These are phyloP conservation scores for Pimephales promelas DNA, from an alignment of 2,113 vertebrate genomes.

Conservation along the genomic window DNA sequence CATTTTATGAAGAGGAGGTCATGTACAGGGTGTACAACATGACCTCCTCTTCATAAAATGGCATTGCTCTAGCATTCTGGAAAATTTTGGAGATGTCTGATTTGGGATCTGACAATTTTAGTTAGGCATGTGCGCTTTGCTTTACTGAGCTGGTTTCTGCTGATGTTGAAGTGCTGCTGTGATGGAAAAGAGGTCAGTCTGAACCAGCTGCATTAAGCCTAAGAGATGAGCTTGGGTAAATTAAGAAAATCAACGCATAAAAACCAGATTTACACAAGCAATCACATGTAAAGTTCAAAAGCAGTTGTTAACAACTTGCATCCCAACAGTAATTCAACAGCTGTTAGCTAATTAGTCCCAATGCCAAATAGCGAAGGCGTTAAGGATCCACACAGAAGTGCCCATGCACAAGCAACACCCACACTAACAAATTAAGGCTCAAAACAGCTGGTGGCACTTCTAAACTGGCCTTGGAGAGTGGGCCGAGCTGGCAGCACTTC, in stretches of 20 bases:
- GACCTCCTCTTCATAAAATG: no score
- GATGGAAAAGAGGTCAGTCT: slow-evolving; percentile 25
- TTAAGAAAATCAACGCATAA: slow-evolving; percentile 1
- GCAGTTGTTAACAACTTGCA: slow-evolving; percentile 20
- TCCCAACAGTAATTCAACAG: slow-evolving; percentile 40
- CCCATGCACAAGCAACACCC: slow-evolving; percentile 25
- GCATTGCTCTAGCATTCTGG: no score
- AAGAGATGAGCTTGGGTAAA: not conserved
- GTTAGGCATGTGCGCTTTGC: not conserved
- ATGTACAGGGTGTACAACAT: no score
- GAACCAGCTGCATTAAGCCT: slow-evolving; percentile 37
- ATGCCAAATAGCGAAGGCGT: slow-evolving; percentile 36
- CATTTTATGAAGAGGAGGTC: not conserved
- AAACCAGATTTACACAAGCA: not conserved
- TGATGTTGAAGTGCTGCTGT: slow-evolving; percentile 2
- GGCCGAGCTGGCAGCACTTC: slow-evolving; percentile 58
- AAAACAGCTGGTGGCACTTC: slow-evolving; percentile 67
- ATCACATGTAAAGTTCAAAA: slow-evolving; percentile 33
- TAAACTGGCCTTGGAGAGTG: slow-evolving; percentile 58
- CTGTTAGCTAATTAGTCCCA: slow-evolving; percentile 50
- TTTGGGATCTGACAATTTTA: not conserved
- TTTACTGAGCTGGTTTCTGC: not conserved
- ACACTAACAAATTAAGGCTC: slow-evolving; percentile 59
- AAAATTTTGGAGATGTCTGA: no score
- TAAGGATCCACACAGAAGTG: slow-evolving; percentile 42